A percentile compares a stretch with the other conserved stretches of the same genome.
Conservation (phyloP, 2,888 invertebrate species). For the Trichopria drosophilae region DNA sequence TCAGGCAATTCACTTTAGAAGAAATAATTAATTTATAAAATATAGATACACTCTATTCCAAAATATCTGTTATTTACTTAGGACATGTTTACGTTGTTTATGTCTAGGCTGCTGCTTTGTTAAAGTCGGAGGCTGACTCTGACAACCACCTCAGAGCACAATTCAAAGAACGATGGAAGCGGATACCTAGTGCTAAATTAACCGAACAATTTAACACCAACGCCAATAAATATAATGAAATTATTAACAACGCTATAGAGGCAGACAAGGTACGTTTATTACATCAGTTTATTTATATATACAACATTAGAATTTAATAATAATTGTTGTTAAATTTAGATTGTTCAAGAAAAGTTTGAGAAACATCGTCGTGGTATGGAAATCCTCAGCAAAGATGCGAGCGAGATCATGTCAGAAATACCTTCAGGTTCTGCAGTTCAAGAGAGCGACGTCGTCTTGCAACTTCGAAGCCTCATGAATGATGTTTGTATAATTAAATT, state of each 20-base stretch:
- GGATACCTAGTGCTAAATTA: slow-evolving; percentile 83
- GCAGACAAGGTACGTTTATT: slow-evolving; percentile 62
- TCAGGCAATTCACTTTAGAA: no score
- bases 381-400: slow-evolving; percentile 76
- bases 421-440: slow-evolving; percentile 67
- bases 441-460: slow-evolving; percentile 66
- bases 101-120: no score
- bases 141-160: slow-evolving; percentile 86
- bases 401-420: slow-evolving; percentile 70
- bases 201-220: slow-evolving; percentile 88
- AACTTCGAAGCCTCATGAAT: slow-evolving; percentile 78
- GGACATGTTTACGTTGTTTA: no score
- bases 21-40: no score
- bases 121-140: no score
- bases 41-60: no score
- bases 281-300: slow-evolving; percentile 9
- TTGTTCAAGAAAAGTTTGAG: slow-evolving; percentile 85
- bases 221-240: slow-evolving; percentile 88
- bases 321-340: slow-evolving; percentile 52
- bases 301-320: slow-evolving; percentile 14
- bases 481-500: slow-evolving; percentile 60
- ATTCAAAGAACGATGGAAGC: slow-evolving; percentile 91
- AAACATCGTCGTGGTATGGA: slow-evolving; percentile 77
- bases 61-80: no score
- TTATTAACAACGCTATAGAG: slow-evolving; percentile 85